Evolutionary conservation across 2,888 invertebrate species (phyloP).

Genomic region (Agonum fuliginosum): DNA sequence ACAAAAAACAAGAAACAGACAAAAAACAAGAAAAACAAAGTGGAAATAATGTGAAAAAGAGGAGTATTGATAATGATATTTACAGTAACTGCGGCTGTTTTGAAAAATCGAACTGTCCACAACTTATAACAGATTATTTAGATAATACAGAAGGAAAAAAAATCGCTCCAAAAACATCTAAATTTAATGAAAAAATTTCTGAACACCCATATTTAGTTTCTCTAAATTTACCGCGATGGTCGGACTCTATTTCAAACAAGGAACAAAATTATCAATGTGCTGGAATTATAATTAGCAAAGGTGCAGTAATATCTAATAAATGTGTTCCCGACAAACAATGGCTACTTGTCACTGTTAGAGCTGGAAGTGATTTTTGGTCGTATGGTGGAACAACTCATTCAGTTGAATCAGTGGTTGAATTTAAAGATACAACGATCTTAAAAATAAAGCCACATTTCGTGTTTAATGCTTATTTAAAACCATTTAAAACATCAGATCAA

Average conservation of each 20-base stretch:
- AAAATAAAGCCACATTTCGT: background rate
- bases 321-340: background rate
- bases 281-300: constrained; percentile 8
- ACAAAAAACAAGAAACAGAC: no score
- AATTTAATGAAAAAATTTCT: background rate
- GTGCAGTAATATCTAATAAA: background rate
- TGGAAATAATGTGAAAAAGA: no score
- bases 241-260: background rate
- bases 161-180: no score
- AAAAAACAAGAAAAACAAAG: no score
- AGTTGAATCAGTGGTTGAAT: background rate
- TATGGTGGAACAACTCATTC: constrained; percentile 1
- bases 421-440: background rate
- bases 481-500: background rate
- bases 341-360: background rate
- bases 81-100: no score
- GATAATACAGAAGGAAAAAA: no score
- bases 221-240: background rate
- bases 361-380: constrained; percentile 34
- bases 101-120: no score
- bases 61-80: no score
- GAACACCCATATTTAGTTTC: constrained; percentile 25
- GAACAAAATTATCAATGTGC: constrained; percentile 3
- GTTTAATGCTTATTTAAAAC: background rate
- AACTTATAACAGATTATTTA: no score